Conservation (phyloP, 2,113 vertebrate genomes). For the Ceyx cyanopectus region DNA sequence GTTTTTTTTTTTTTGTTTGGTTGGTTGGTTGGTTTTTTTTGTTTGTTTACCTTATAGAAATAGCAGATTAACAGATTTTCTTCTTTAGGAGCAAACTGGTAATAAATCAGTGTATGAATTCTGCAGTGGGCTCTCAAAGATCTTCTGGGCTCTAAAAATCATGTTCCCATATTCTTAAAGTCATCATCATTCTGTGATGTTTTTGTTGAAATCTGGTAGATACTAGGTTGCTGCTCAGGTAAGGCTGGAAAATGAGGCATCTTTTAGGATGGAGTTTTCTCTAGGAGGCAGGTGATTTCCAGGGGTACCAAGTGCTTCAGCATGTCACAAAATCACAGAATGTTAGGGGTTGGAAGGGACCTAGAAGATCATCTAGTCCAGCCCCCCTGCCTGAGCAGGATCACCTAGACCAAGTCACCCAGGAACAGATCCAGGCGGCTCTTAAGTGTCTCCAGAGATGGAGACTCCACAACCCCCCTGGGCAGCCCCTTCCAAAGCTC, state of each 20-base stretch:
- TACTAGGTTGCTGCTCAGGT: accelerated
- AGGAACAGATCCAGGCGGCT: too few species aligned
- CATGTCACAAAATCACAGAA: too few species aligned
- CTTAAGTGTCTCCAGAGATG: too few species aligned
- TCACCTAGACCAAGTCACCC: too few species aligned
- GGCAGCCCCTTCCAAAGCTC: too few species aligned
- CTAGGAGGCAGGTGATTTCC: not conserved
- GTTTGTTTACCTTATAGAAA: not conserved
- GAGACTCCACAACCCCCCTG: too few species aligned
- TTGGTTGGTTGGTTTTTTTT: not conserved
- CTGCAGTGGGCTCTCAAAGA: not conserved
- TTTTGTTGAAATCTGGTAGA: not conserved
- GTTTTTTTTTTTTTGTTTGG: not conserved
- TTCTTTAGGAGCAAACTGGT: not conserved
- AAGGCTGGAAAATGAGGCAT: not conserved
- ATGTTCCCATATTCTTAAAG: not conserved
- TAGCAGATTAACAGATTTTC: not conserved
- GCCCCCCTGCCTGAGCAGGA: too few species aligned
- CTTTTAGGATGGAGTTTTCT: not conserved
- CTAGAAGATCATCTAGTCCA: too few species aligned
- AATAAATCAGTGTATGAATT: not conserved
- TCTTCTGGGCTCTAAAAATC: not conserved
- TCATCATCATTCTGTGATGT: not conserved
- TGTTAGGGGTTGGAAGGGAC: too few species aligned
- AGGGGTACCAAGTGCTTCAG: not conserved